Evolutionary conservation across 37 sponge, comb jelly and placozoan genomes (phyloP), one percentile per base, ranked within the genome.

Genomic region (Halichondria panicea): DNA sequence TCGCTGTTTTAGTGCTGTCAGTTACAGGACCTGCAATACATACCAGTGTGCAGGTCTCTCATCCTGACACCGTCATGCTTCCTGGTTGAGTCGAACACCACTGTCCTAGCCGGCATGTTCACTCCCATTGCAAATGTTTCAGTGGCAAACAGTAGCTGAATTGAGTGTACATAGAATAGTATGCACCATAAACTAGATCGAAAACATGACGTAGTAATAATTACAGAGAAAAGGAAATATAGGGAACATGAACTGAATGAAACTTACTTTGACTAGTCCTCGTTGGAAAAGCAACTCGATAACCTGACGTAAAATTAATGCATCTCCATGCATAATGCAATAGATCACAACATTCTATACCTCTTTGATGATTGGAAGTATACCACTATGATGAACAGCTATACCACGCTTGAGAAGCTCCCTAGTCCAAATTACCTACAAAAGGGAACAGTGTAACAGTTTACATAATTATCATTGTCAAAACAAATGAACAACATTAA

Each of bases 61-160:
- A 45, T 80, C 9, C 67, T 55, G 0, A 61, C 34, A 3, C 99
- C 99, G 70, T 99, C 99, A 70, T 86, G 89, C 65, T 99, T 99
- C 56, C 63, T 43, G 31, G 74, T 84, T 13, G 89, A 74, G 65
- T 99, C 96, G 81, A 99, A 96, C 58, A 93, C 94, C 21, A 99
- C 99, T 50, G 96, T 93, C 13, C 96, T 75, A 3, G 99, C 97
- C n/a, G 99, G 99, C 99, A 99, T 99, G 64, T 99, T 99, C 53
- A 99, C 97, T 22, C 99, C 99, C 92, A 99, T 99, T 8, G 99
- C 99, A 84, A 99, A 99, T 48, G 99, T 99, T 69, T 99, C 99
- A 25, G 99, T 99, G 9, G 99, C 99, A 84, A 99, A 95, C 52
- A 88, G 40, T 30, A 88, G 64, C 88, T 88, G 63, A 15, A 71